Conservation (phyloP, 2,113 vertebrate genomes). For the Prionailurus bengalensis region DNA sequence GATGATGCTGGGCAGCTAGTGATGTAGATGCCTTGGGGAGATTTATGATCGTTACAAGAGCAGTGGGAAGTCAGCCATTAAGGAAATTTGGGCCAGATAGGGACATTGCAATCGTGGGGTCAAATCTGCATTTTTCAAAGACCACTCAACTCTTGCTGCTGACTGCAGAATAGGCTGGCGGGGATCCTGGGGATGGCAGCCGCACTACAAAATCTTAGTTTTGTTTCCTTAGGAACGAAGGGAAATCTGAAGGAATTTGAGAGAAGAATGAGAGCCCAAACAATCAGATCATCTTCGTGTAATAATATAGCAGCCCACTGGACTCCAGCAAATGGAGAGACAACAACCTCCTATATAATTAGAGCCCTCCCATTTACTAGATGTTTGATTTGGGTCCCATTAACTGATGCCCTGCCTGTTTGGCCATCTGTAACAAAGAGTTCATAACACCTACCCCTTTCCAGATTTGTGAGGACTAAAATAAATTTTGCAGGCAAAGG, state of each 20-base stretch:
- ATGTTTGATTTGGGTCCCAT: neutral
- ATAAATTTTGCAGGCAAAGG: neutral
- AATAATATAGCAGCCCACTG: neutral
- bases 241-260: neutral
- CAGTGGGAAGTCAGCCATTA: neutral
- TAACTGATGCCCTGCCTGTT: neutral
- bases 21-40: neutral
- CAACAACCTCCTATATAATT: neutral
- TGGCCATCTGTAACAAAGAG: neutral
- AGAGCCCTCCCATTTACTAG: neutral
- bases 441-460: neutral
- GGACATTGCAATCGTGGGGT: neutral
- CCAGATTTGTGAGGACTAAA: neutral
- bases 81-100: neutral
- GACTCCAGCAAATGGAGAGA: neutral
- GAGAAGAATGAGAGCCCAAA: neutral
- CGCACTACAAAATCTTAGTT: neutral
- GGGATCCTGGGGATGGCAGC: fast-evolving
- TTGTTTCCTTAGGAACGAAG: neutral
- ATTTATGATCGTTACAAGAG: neutral
- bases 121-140: neutral
- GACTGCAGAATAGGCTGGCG: neutral
- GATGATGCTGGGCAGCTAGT: neutral
- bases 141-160: neutral
- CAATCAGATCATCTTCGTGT: neutral